Evolutionary conservation across 1,140 invertebrate species (phyloP), one percentile per base, ranked within the genome.

Genomic region (Neocloeon triangulifer): DNA sequence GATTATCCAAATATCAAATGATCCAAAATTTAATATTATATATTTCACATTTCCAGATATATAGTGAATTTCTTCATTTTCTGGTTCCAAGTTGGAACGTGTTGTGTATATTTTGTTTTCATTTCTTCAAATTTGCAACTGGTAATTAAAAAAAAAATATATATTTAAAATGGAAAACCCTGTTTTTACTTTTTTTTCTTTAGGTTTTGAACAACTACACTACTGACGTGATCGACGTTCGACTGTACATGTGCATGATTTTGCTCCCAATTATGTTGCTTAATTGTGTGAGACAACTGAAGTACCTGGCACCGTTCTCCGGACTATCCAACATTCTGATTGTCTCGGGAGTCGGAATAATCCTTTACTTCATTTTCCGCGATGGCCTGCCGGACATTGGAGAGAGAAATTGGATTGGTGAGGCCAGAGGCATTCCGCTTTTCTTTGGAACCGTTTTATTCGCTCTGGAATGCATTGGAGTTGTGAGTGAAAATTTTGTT

Each of bases 31-130:
- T n/a, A n/a, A n/a, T n/a, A n/a, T n/a, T n/a, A n/a, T n/a, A n/a
- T n/a, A n/a, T n/a, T n/a, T n/a, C n/a, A n/a, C n/a, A n/a, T n/a
- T 67, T 67, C 30, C 54, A 68, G 66, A 8, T 55, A 60, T 34
- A 41, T 66, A 14, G 58, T 70, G 3, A 76, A 75, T 39, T 41
- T 52, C 1, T 77, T 81, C 43, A 56, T 89, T 12, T 52, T 82
- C 36, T 57, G 84, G 28, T 84, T 81, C 42, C 84, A 89, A 52
- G 52, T 86, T 44, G 82, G 82, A 20, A 77, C 80, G 36, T 85
- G 82, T 45, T 82, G 78, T 52, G 79, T 86, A 4, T 89, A 89
- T 48, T 66, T 80, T 16, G 70, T 88, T 0, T 88, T 89, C 47
- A 72, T 88, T 30, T 62, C 75, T 1, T 63, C 61, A 14, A 86